These are phyloP conservation scores for Microcebus ravelobensis DNA, from an alignment of 2,113 vertebrate species.

Conservation along the genomic window DNA sequence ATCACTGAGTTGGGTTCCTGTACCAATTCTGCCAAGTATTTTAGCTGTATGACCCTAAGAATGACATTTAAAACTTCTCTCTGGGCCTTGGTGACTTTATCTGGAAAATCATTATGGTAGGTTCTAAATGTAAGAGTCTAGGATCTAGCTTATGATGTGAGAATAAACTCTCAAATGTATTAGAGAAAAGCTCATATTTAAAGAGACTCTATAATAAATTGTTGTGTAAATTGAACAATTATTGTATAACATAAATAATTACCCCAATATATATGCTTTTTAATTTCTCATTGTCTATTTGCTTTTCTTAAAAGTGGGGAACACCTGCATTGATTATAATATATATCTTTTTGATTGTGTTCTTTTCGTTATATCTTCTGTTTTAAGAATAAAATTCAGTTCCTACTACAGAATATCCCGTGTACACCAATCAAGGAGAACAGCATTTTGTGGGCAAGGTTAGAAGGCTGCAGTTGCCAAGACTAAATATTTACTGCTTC, in stretches of 20 bases:
- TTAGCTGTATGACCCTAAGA: neutral
- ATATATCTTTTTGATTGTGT: neutral
- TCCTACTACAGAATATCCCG: neutral
- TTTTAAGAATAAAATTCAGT: slow-evolving; percentile 40
- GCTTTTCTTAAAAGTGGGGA: neutral
- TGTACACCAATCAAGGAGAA: slow-evolving; percentile 8
- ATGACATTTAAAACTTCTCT: neutral
- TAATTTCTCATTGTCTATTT: neutral
- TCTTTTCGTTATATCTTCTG: slow-evolving; percentile 20
- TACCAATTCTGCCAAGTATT: neutral
- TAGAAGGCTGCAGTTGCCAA: slow-evolving; percentile 7
- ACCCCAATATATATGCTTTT: neutral
- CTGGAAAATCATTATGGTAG: neutral
- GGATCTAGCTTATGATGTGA: neutral
- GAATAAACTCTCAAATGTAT: neutral
- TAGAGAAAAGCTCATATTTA: neutral
- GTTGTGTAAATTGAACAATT: neutral
- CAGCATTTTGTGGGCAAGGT: neutral
- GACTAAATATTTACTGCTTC: slow-evolving; percentile 60
- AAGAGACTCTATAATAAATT: neutral
- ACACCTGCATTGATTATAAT: neutral
- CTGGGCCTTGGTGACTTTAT: neutral
- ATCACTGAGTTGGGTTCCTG: neutral
- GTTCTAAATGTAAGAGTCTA: neutral
- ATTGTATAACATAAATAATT: neutral